Conservation (phyloP, 2,113 vertebrate species). For the Salminus brasiliensis region DNA sequence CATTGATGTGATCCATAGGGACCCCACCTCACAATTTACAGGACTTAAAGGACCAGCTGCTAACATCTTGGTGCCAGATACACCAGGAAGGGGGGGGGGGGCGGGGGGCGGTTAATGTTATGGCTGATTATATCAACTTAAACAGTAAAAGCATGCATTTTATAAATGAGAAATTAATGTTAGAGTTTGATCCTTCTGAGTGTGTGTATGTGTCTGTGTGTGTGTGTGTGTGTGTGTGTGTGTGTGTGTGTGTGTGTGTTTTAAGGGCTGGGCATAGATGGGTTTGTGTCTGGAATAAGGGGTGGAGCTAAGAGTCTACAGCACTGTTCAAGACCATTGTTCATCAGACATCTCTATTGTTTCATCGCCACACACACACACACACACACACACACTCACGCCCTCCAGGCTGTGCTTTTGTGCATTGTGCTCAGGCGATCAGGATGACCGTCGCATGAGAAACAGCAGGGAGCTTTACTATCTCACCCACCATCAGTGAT, state of each 20-base stretch:
- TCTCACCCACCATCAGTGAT: neutral
- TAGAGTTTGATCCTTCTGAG: conserved; percentile 3
- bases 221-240: neutral
- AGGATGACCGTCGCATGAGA: neutral
- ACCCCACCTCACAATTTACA: no score
- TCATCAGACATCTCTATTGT: conserved; percentile 19
- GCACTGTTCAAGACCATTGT: neutral
- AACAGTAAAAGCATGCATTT: neutral
- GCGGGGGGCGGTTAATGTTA: no score
- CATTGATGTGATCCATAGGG: no score
- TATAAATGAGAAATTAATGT: neutral
- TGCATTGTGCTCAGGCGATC: conserved; percentile 23
- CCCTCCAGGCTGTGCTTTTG: conserved; percentile 15
- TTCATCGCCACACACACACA: neutral
- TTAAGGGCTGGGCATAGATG: neutral
- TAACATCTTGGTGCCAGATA: no score
- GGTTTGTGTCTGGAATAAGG: conserved; percentile 9
- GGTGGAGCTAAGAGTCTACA: neutral
- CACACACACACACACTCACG: neutral
- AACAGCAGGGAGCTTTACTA: conserved; percentile 1
- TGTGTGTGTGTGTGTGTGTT: conserved; percentile 3
- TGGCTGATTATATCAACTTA: no score
- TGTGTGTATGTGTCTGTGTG: neutral
- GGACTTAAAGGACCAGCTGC: no score
- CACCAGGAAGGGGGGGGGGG: no score